Evolutionary conservation across 23 tunicate species (phyloP).

Genomic region (Corella eumyota): DNA sequence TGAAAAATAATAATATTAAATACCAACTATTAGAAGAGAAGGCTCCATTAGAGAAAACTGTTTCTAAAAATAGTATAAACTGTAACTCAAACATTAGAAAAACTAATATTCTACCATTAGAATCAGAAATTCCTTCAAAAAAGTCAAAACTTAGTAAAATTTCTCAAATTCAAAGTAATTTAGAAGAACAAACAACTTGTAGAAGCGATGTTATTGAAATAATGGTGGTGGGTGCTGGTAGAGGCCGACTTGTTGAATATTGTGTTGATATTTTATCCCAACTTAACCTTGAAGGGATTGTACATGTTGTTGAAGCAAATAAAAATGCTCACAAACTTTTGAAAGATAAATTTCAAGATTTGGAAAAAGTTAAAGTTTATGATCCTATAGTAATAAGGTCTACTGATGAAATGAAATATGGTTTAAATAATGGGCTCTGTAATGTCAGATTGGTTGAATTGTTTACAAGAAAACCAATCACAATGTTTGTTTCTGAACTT

Average conservation of each 20-base stretch:
- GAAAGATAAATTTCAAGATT: conserved; percentile 16
- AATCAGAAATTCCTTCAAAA: too few relatives aligned
- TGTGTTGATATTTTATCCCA: conserved; percentile 32
- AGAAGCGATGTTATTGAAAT: too few relatives aligned
- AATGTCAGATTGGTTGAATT: conserved; percentile 1
- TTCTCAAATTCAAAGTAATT: too few relatives aligned
- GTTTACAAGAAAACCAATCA: conserved; percentile 13
- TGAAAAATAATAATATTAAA: too few relatives aligned
- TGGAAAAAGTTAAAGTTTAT: conserved; percentile 16
- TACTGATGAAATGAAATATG: conserved; percentile 20
- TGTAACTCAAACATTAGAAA: too few relatives aligned
- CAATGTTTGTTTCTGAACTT: conserved; percentile 56
- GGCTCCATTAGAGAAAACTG: too few relatives aligned
- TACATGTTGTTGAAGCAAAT: conserved; percentile 63
- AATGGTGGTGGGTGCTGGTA: conserved; percentile 72
- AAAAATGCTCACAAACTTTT: conserved; percentile 9
- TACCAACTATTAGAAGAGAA: too few relatives aligned
- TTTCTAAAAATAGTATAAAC: too few relatives aligned
- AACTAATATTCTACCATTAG: too few relatives aligned
- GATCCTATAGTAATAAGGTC: conserved; percentile 27
- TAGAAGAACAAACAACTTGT: too few relatives aligned
- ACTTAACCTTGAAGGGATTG: conserved; percentile 6
- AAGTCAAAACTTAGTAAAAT: too few relatives aligned
- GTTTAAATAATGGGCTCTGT: neutral
- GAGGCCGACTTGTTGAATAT: conserved; percentile 78